These are phyloP conservation scores for Poeciliopsis presidionis DNA, from an alignment of 2,797 vertebrate genomes.

Conservation along the genomic window DNA sequence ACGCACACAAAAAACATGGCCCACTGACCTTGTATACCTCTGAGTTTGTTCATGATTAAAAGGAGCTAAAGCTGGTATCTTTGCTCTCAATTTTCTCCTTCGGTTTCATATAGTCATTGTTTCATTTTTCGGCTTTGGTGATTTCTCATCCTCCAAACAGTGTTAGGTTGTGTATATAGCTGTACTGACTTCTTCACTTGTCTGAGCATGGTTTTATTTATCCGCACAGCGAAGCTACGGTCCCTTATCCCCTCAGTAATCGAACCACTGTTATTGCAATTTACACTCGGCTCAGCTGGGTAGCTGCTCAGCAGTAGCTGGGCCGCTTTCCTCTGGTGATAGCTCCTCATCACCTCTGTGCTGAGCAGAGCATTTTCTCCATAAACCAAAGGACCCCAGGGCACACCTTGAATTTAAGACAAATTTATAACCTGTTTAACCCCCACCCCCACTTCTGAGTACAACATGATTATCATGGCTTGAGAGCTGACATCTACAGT, in stretches of 20 bases:
- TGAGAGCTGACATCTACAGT: neutral
- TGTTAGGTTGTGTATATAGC: neutral
- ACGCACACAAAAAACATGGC: constrained; percentile 39
- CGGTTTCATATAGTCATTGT: constrained; percentile 45
- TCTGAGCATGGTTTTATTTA: constrained; percentile 17
- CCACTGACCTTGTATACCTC: constrained; percentile 52
- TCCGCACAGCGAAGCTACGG: constrained; percentile 54
- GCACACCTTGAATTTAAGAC: constrained; percentile 34
- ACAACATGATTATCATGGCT: constrained; percentile 6
- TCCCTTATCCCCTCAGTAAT: constrained; percentile 61
- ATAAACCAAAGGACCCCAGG: constrained; percentile 42
- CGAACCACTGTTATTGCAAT: constrained; percentile 67
- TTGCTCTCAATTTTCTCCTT: constrained; percentile 34
- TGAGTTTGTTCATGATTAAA: constrained; percentile 59
- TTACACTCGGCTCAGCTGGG: constrained; percentile 64
- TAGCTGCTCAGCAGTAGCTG: constrained; percentile 51
- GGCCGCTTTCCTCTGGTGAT: constrained; percentile 23
- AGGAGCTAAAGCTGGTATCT: constrained; percentile 41
- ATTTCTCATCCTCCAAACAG: constrained; percentile 28
- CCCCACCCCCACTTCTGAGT: neutral
- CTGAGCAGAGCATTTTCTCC: constrained; percentile 18
- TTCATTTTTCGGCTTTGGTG: constrained; percentile 27
- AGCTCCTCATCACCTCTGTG: constrained; percentile 56
- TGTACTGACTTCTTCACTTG: constrained; percentile 22
- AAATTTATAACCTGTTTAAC: constrained; percentile 31